phyloP scores from a whole-genome alignment of 2,888 invertebrate species.

The Tenodera sinensis region DNA sequence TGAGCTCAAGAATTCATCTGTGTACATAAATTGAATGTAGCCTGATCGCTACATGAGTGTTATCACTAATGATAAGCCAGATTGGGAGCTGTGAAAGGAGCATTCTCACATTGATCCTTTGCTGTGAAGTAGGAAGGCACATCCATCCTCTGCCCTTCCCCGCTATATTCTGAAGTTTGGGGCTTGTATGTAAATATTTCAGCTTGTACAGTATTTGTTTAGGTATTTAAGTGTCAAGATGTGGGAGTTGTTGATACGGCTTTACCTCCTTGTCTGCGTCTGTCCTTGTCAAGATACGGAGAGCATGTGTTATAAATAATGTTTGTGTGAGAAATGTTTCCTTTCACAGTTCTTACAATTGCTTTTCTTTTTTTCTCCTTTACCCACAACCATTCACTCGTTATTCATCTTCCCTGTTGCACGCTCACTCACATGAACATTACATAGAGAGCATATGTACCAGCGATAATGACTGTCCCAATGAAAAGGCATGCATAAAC shows the following conservation, averaged over 20 bases:
- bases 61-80: slow-evolving; percentile 49
- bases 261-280: slow-evolving; percentile 35
- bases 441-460: slow-evolving; percentile 78
- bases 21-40: slow-evolving; percentile 5
- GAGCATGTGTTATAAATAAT: slow-evolving; percentile 56
- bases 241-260: slow-evolving; percentile 14
- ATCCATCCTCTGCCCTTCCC: neutral
- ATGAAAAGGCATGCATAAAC: slow-evolving; percentile 88
- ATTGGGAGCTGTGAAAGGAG: slow-evolving; percentile 76
- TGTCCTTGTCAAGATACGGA: slow-evolving; percentile 47
- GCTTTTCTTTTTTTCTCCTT: slow-evolving; percentile 63
- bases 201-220: slow-evolving; percentile 44
- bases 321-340: slow-evolving; percentile 67
- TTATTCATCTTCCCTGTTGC: neutral
- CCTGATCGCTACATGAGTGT: slow-evolving; percentile 9
- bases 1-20: neutral
- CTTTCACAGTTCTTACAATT: slow-evolving; percentile 85
- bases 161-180: neutral
- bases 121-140: neutral
- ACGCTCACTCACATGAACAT: slow-evolving; percentile 34
- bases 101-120: slow-evolving; percentile 60
- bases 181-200: slow-evolving; percentile 57
- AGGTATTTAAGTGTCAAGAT: slow-evolving; percentile 23
- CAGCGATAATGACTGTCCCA: slow-evolving; percentile 86
- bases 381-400: slow-evolving; percentile 6